Conservation (phyloP, 2,888 invertebrate genomes). For the Erpobdella octoculata region DNA sequence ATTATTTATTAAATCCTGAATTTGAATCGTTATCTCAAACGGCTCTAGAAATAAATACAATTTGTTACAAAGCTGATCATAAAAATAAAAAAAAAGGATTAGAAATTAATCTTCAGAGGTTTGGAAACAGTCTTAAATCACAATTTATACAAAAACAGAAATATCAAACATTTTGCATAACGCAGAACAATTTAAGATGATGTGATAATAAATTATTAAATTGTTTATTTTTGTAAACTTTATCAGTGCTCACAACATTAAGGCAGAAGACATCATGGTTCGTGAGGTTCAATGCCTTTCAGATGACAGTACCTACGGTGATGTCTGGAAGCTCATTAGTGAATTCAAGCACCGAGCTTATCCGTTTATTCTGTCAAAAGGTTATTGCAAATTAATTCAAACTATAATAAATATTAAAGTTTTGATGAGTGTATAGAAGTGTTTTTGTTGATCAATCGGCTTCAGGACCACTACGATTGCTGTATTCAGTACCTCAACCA, state of each 20-base stretch:
- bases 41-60: too few species aligned
- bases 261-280: constrained; percentile 30
- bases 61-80: not conserved
- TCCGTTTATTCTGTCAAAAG: not conserved
- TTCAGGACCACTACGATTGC: too few species aligned
- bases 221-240: not conserved
- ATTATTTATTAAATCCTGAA: too few species aligned
- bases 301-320: constrained; percentile 1
- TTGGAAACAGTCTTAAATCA: not conserved
- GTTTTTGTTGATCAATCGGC: too few species aligned
- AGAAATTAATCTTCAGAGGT: not conserved
- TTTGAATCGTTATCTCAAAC: too few species aligned
- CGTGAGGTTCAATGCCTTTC: constrained; percentile 23
- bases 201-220: not conserved
- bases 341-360: constrained; percentile 11
- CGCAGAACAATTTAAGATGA: too few species aligned
- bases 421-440: too few species aligned
- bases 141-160: not conserved
- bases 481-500: too few species aligned
- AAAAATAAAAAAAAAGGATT: not conserved
- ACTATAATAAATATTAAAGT: too few species aligned
- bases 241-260: constrained; percentile 25
- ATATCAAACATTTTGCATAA: too few species aligned
- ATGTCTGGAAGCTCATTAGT: constrained; percentile 13
- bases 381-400: too few species aligned